Evolutionary conservation across 2,113 vertebrate species (phyloP).

Genomic region (Atractosteus spatula): DNA sequence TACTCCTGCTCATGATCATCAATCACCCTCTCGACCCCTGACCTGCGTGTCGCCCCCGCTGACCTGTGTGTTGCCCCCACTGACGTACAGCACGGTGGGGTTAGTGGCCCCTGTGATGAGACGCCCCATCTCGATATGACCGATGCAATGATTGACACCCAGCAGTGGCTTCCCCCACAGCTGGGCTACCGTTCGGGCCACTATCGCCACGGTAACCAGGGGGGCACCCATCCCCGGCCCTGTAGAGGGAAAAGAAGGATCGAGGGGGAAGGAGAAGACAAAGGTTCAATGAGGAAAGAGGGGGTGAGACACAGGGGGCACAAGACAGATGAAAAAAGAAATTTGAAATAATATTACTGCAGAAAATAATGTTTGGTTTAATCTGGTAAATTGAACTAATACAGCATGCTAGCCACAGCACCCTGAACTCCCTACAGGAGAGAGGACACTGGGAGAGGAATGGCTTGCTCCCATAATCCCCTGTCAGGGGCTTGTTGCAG

Average conservation of each 20-base stretch:
- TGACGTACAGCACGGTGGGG: slow-evolving; percentile 87
- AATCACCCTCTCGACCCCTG: no score
- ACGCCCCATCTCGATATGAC: slow-evolving; percentile 91
- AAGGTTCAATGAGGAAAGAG: no score
- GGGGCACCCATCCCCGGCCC: slow-evolving; percentile 92
- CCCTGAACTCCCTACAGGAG: no score
- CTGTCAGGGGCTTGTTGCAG: no score
- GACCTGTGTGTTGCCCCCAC: slow-evolving; percentile 91
- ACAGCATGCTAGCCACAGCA: no score
- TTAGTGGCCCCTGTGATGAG: slow-evolving; percentile 78
- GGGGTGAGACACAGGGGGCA: not conserved
- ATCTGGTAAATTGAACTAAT: no score
- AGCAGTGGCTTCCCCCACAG: slow-evolving; percentile 83
- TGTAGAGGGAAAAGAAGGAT: slow-evolving; percentile 29
- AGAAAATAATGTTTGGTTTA: no score
- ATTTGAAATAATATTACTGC: not conserved
- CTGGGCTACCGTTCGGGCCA: slow-evolving; percentile 82
- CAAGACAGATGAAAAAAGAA: not conserved
- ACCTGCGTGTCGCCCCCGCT: slow-evolving; percentile 80
- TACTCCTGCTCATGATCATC: no score
- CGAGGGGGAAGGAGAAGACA: no score
- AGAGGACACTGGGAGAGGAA: no score
- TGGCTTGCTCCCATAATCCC: no score
- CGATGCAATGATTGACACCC: slow-evolving; percentile 88
- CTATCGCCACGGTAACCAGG: slow-evolving; percentile 74